A percentile compares a stretch with the other conserved stretches of the same genome.
phyloP scores from a whole-genome alignment of 2,888 invertebrate species.

The Epiblema foenella region DNA sequence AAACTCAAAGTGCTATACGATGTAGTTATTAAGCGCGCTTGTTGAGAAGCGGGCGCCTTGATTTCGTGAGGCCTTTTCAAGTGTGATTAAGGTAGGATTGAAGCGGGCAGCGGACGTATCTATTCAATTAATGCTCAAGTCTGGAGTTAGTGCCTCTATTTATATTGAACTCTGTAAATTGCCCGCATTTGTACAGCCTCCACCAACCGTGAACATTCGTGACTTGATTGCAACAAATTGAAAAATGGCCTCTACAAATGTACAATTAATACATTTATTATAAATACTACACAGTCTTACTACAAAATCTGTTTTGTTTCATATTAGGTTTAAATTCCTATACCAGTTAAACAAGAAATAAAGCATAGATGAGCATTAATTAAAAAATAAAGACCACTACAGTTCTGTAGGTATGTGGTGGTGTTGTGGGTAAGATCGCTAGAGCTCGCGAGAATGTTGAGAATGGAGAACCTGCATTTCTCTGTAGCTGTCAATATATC shows the following conservation, averaged over 20 bases:
- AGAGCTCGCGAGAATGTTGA: too few relatives aligned
- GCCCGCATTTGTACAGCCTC: constrained; percentile 69
- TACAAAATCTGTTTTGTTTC: too few relatives aligned
- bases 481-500: too few relatives aligned
- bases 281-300: neutral
- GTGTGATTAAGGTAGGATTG: constrained; percentile 80
- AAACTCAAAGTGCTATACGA: constrained; percentile 72
- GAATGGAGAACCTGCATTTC: too few relatives aligned
- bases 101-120: constrained; percentile 78
- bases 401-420: too few relatives aligned
- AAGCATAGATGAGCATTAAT: too few relatives aligned
- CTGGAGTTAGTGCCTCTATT: constrained; percentile 69
- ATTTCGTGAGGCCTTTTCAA: constrained; percentile 76
- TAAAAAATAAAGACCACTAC: too few relatives aligned
- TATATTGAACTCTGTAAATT: constrained; percentile 76
- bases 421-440: too few relatives aligned
- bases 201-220: constrained; percentile 54
- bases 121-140: constrained; percentile 80
- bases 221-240: constrained; percentile 63
- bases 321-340: too few relatives aligned
- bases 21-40: constrained; percentile 73
- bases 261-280: constrained; percentile 18
- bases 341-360: too few relatives aligned
- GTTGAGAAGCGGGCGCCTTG: constrained; percentile 59
- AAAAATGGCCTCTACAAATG: constrained; percentile 58